phyloP scores from a whole-genome alignment of 64 coral and sea anemone species.

The Orbicella faveolata region DNA sequence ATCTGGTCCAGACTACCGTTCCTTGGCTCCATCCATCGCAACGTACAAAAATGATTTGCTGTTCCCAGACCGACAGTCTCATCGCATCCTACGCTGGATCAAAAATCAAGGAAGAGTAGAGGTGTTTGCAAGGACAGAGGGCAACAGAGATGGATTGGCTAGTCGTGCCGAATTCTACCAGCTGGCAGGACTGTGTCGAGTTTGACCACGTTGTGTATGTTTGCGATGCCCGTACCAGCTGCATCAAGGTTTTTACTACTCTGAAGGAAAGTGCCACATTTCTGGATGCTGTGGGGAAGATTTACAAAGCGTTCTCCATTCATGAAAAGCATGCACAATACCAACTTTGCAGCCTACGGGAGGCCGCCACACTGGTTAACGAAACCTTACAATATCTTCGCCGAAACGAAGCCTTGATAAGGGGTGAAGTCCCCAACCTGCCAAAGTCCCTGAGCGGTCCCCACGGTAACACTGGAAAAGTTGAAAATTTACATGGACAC shows the following conservation, averaged over 20 bases:
- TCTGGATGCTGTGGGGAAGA: conserved; percentile 27
- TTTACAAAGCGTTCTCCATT: conserved; percentile 49
- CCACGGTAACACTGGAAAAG: too few relatives aligned
- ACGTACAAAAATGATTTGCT: too few relatives aligned
- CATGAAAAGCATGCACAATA: conserved; percentile 18
- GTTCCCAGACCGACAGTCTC: too few relatives aligned
- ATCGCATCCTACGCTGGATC: neutral
- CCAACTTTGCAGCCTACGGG: neutral
- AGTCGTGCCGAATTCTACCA: too few relatives aligned
- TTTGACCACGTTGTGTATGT: conserved; percentile 56
- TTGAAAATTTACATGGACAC: too few relatives aligned
- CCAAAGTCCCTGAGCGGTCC: too few relatives aligned
- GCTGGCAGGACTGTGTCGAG: neutral
- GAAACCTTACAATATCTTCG: conserved; percentile 16
- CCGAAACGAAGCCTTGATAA: neutral
- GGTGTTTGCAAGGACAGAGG: conserved; percentile 7
- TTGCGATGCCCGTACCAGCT: conserved; percentile 36
- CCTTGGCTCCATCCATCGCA: conserved; percentile 37
- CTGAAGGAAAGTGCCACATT: conserved; percentile 25
- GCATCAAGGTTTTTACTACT: conserved; percentile 52
- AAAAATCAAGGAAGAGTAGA: conserved; percentile 6
- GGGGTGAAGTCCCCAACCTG: too few relatives aligned
- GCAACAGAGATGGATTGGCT: too few relatives aligned
- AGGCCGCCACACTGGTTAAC: conserved; percentile 17
- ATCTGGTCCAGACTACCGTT: conserved; percentile 37